Base-by-base conservation (phyloP, 1,140 invertebrate genomes). In the Aphidius gifuensis region DNA sequence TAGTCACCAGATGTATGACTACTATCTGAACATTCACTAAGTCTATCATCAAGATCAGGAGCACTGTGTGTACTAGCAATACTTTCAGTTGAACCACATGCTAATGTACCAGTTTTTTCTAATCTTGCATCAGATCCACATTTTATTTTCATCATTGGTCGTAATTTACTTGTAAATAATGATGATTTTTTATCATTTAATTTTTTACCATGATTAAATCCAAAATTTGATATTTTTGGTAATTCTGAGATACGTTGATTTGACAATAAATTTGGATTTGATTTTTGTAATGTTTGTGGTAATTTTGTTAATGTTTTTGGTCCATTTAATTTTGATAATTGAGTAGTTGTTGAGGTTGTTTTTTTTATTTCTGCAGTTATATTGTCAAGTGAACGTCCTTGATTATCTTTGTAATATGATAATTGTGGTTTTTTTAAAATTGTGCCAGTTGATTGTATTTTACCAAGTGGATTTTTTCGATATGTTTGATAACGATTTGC, bases 71-170 rank as follows among this genome's bases (percentile, higher is more conserved):
- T 72, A 49, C 77, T 80, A 9, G 75, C 74, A 0, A 72, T 78
- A 53, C 80, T 81, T 32, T 77, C 77, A 40, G 80, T 80, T 53
- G 78, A 80, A 45, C 80, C 80, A 6, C 76, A 80, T 8, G 80
- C 74, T 42, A 69, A 65, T 42, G 68, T 70, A 47, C 64, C 59
- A 6, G 59, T 21, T 58, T 66, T 5, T 62, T 59, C 45, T 66
- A 66, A 69, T 69, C 42, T 6, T 63, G 68, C 40, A 66, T 61
- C 0, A 68, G 71, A 0, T 66, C 46, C 32, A 71, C 71, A 32
- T 78, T 49, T 23, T 67, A 77, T 75, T 5, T 71, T 72, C 23
- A 67, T 71, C 49, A 74, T 77, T 5, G 72, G 62, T 48, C 72
- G 72, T 8, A 69, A 66, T 2, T 75, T 44, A 44, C 2, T 61